phyloP scores from a whole-genome alignment of 2,888 invertebrate genomes.

The Hoplodrina ambigua region DNA sequence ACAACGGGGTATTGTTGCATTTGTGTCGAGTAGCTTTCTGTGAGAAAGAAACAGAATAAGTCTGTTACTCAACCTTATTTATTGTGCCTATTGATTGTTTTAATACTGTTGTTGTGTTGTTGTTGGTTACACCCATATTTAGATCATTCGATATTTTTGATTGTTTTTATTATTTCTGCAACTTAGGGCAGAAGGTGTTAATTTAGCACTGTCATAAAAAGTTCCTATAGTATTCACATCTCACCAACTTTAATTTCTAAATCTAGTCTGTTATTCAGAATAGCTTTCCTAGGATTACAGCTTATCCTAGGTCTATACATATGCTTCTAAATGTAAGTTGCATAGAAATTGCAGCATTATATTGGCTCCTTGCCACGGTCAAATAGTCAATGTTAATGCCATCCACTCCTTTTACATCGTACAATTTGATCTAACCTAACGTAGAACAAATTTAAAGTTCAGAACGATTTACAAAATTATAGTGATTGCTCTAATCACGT shows the following conservation, averaged over 20 bases:
- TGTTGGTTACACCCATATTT: conserved; percentile 5
- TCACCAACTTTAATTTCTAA: background rate
- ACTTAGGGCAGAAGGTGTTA: no score
- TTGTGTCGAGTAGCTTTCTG: conserved; percentile 11
- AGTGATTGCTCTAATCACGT: conserved; percentile 30
- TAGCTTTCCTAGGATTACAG: background rate
- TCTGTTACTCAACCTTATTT: conserved; percentile 35
- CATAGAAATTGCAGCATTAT: conserved; percentile 22
- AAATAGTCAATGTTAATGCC: conserved; percentile 35
- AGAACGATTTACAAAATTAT: conserved; percentile 23
- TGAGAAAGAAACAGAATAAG: conserved; percentile 32
- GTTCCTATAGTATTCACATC: background rate
- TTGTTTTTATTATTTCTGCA: background rate
- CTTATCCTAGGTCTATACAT: background rate
- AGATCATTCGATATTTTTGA: background rate
- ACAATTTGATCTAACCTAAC: background rate
- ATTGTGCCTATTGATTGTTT: conserved; percentile 19
- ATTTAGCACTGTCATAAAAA: no score
- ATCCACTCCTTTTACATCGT: background rate
- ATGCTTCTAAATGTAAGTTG: conserved; percentile 4
- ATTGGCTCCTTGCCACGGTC: conserved; percentile 39
- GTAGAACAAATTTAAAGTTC: conserved; percentile 14
- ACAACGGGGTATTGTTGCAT: conserved; percentile 49
- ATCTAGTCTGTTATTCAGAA: background rate
- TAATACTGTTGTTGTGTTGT: conserved; percentile 2